These are phyloP conservation scores for Chelidonichthys spinosus DNA, from an alignment of 2,797 vertebrate species.

Conservation along the genomic window DNA sequence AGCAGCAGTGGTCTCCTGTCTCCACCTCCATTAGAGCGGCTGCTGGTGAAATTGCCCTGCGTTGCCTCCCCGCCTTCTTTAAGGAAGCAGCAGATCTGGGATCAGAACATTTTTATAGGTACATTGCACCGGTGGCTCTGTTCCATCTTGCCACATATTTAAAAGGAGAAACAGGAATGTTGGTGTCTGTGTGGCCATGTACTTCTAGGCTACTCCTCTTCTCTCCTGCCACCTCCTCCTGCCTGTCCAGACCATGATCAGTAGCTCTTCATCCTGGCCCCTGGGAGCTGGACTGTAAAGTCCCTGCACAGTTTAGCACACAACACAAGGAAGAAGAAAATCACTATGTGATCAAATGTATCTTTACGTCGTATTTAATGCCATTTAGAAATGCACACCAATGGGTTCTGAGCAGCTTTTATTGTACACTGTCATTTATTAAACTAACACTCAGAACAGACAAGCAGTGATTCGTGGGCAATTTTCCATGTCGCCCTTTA, in stretches of 20 bases:
- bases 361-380: not conserved
- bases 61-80: constrained; percentile 20
- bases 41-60: not conserved
- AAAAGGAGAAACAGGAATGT: constrained; percentile 20
- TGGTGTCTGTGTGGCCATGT: not conserved
- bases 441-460: not conserved
- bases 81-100: constrained; percentile 18
- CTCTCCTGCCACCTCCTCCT: constrained; percentile 24
- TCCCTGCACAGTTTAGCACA: not conserved
- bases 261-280: not conserved
- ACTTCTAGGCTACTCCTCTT: constrained; percentile 4
- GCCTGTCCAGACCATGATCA: not conserved
- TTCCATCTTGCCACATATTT: constrained; percentile 2
- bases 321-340: not conserved
- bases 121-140: constrained; percentile 7
- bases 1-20: not conserved
- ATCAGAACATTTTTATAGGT: constrained; percentile 17
- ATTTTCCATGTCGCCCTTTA: not conserved
- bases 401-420: not conserved
- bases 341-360: not conserved
- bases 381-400: not conserved
- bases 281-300: not conserved
- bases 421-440: not conserved
- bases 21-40: not conserved
- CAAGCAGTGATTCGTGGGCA: too few species aligned